Evolutionary conservation across 2,888 invertebrate species (phyloP).

Genomic region (Temnothorax rugatulus): DNA sequence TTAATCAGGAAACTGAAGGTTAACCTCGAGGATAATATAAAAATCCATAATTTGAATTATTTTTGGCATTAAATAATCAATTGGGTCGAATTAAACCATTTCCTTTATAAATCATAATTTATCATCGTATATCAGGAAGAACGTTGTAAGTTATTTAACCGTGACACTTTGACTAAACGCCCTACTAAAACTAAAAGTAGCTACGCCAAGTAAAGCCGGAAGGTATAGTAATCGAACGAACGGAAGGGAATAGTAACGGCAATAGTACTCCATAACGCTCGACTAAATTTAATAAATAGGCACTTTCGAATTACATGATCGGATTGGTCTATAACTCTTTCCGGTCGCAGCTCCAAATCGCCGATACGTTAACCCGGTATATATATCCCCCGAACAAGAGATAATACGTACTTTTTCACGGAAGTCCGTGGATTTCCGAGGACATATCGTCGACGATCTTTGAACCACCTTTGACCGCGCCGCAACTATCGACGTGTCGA

Average conservation of each 20-base stretch:
- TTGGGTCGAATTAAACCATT: too few species aligned
- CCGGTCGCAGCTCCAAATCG: constrained; percentile 65
- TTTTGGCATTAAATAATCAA: too few species aligned
- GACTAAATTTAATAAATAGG: constrained; percentile 52
- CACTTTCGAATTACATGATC: constrained; percentile 42
- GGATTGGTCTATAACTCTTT: constrained; percentile 69
- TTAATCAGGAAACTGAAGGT: too few species aligned
- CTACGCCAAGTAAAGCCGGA: background rate
- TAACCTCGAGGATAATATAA: too few species aligned
- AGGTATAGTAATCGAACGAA: constrained; percentile 15
- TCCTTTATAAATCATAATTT: background rate
- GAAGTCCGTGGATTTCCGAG: constrained; percentile 70
- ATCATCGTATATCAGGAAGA: background rate
- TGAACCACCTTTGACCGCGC: constrained; percentile 66
- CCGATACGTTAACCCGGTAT: constrained; percentile 68
- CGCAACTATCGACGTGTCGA: constrained; percentile 54
- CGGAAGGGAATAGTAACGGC: constrained; percentile 8
- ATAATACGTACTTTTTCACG: constrained; percentile 78
- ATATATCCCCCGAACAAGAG: constrained; percentile 36
- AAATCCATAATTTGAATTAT: too few species aligned
- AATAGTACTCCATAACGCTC: constrained; percentile 37
- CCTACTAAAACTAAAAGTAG: background rate
- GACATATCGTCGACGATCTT: constrained; percentile 74
- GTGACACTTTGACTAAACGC: constrained; percentile 32
- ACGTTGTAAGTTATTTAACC: constrained; percentile 13